These are phyloP conservation scores for Drosophila elegans DNA, from an alignment of 1,140 invertebrate species.

Conservation along the genomic window DNA sequence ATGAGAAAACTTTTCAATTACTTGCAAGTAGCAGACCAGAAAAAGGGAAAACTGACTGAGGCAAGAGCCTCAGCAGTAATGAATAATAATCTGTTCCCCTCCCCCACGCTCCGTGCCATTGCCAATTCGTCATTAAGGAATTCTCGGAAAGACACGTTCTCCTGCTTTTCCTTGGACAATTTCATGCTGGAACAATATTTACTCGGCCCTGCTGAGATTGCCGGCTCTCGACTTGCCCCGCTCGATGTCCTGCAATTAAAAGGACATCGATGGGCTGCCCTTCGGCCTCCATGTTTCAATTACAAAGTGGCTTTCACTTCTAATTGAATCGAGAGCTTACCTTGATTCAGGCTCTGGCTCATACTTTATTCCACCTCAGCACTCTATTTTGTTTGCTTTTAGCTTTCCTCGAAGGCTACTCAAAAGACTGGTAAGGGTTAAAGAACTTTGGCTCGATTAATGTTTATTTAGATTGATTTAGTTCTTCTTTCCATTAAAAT, in stretches of 20 bases:
- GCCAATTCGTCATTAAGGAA: constrained; percentile 33
- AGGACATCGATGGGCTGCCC: constrained; percentile 43
- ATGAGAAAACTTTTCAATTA: constrained; percentile 72
- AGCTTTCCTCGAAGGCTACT: constrained; percentile 10
- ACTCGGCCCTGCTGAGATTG: constrained; percentile 21
- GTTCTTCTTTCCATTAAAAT: background rate
- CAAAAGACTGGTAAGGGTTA: constrained; percentile 24
- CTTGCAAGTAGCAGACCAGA: constrained; percentile 24
- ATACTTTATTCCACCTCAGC: constrained; percentile 39
- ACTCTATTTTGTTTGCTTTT: constrained; percentile 46
- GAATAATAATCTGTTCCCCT: constrained; percentile 39
- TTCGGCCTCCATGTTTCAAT: constrained; percentile 61
- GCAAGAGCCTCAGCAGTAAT: constrained; percentile 32
- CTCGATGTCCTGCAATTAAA: constrained; percentile 39
- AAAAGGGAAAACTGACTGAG: constrained; percentile 5
- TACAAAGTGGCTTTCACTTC: constrained; percentile 72
- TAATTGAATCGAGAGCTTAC: constrained; percentile 66
- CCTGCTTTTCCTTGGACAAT: constrained; percentile 33
- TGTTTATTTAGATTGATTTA: constrained; percentile 24
- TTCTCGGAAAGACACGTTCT: constrained; percentile 35
- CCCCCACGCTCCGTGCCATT: background rate
- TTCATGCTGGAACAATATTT: constrained; percentile 41
- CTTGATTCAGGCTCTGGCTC: constrained; percentile 3
- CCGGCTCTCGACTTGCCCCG: background rate
- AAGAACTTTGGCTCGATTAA: constrained; percentile 38